A percentile compares a stretch with the other conserved stretches of the same genome.
Evolutionary conservation across 2,888 invertebrate genomes (phyloP).

Genomic region (Philereme vetulata): DNA sequence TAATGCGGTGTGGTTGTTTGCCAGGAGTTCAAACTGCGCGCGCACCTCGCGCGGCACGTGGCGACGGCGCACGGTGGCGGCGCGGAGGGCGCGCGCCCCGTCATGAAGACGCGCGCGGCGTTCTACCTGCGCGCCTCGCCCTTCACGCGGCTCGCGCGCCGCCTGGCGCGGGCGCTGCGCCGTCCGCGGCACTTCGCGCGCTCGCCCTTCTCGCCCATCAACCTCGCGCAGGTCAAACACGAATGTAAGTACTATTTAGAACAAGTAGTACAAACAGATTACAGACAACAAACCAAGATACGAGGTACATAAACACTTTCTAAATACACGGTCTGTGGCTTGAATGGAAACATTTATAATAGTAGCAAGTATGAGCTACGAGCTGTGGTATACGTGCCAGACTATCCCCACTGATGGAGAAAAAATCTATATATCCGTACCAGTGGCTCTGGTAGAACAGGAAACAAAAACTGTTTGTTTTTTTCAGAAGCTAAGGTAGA

Average conservation of each 20-base stretch:
- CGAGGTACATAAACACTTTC: too few species aligned
- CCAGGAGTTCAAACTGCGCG: constrained; percentile 96
- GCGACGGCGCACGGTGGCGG: constrained; percentile 94
- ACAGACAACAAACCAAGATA: too few species aligned
- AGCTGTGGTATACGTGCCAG: too few species aligned
- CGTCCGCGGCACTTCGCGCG: constrained; percentile 94
- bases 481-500: too few species aligned
- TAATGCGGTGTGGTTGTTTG: constrained; percentile 5
- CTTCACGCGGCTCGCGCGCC: constrained; percentile 93
- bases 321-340: too few species aligned
- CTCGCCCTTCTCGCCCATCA: constrained; percentile 91
- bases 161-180: constrained; percentile 92
- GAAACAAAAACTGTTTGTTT: too few species aligned
- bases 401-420: too few species aligned
- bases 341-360: too few species aligned
- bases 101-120: constrained; percentile 98
- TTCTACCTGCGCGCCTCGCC: constrained; percentile 97
- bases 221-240: constrained; percentile 92
- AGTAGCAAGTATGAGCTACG: too few species aligned
- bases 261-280: neutral
- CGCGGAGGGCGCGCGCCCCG: constrained; percentile 89
- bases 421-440: too few species aligned
- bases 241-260: constrained; percentile 86
- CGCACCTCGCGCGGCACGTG: constrained; percentile 96
- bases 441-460: too few species aligned